Evolutionary conservation across 2,113 vertebrate species (phyloP).

Genomic region (Anoura caudifer): DNA sequence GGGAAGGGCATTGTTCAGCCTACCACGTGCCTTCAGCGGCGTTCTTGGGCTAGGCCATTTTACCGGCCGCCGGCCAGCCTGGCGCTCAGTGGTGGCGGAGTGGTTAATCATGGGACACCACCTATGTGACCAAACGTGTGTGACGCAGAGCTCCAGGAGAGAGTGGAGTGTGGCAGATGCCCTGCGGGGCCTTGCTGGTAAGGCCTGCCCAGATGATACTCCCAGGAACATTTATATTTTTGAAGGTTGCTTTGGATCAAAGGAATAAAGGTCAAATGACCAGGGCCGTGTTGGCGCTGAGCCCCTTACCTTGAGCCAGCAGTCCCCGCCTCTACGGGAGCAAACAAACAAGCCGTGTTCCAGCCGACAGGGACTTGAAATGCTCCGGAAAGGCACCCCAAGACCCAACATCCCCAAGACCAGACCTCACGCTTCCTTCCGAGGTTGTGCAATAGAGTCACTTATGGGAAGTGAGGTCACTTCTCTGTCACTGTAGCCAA

Average conservation of each 20-base stretch:
- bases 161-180: fast-evolving
- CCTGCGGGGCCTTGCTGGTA: neutral
- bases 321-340: fast-evolving
- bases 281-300: neutral
- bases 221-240: neutral
- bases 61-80: neutral
- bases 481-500: neutral
- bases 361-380: neutral
- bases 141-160: neutral
- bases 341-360: neutral
- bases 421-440: neutral
- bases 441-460: neutral
- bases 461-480: neutral
- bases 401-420: neutral
- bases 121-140: neutral
- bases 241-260: neutral
- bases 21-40: neutral
- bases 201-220: neutral
- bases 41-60: neutral
- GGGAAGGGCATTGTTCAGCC: neutral
- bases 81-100: neutral
- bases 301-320: neutral
- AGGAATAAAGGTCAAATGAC: neutral
- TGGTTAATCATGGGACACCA: too few relatives aligned
- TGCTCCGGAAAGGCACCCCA: neutral